Evolutionary conservation across 2,797 vertebrate species (phyloP), one percentile per base, ranked within the genome.

Genomic region (Knipowitschia caucasica): DNA sequence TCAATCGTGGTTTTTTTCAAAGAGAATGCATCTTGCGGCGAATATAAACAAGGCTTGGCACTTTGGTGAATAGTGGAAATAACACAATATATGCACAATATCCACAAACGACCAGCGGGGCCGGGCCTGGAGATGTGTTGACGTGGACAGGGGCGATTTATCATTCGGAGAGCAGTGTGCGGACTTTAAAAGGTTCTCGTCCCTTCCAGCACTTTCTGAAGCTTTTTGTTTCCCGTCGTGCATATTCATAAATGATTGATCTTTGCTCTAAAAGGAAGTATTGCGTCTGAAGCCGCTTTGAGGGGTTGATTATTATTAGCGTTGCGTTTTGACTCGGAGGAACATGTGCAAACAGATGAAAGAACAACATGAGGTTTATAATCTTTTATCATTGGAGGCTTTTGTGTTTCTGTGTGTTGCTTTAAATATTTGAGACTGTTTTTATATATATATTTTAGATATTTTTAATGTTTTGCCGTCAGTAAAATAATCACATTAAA

Each of bases 1-100:
- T 78, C 66, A 77, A 63, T 71, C 30, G 54, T 38, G 53, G 12
- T 47, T 68, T 44, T 52, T 64, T 69, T 78, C 73, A 69, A 71
- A 67, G 59, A 55, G 57, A 67, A 78, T 70, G 64, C 54, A 49
- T 68, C 57, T 63, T 42, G 35, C 7, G 53, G 66, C 20, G 59
- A 70, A 31, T 40, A 33, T 18, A 55, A 74, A 62, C 47, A 44
- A 17, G 62, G 35, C 51, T 23, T 59, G 69, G 61, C 63, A 56
- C 45, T 45, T 66, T 62, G 27, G 51, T 44, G 46, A 35, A 14
- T 2, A 25, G 34, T 31, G 10, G 26, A 42, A 23, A 50, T 12
- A 49, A 67, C 25, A 55, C 10, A 2, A 51, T 45, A 51, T 45
- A 56, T 33, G 15, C 49, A 36, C 53, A 55, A 69, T 60, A 24